phyloP scores from a whole-genome alignment of 1,140 invertebrate genomes.

The Chymomyza costata region DNA sequence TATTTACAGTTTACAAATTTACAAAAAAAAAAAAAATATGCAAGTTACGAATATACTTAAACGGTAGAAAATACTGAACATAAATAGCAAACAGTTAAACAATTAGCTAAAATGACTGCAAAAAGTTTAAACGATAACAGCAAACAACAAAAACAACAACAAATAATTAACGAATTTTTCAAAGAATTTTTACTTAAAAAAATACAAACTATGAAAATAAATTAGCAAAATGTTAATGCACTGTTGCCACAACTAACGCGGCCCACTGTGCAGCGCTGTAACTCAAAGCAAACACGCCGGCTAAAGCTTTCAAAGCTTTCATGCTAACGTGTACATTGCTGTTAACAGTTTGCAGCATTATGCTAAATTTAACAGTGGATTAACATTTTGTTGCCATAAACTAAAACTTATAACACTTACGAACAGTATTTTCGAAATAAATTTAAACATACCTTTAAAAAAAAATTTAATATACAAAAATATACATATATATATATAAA shows the following conservation, averaged over 20 bases:
- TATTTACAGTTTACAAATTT: conserved; percentile 73
- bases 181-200: no score
- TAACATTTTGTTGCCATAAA: conserved; percentile 35
- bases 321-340: conserved; percentile 30
- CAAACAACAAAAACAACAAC: no score
- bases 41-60: conserved; percentile 4
- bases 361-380: no score
- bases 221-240: no score
- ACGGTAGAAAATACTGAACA: conserved; percentile 8
- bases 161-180: no score
- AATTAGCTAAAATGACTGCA: conserved; percentile 1
- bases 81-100: background rate
- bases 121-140: no score
- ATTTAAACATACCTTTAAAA: background rate
- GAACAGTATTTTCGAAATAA: conserved; percentile 53
- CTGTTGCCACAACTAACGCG: no score
- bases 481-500: no score
- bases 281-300: no score
- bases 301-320: conserved; percentile 29
- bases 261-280: no score
- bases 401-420: conserved; percentile 43
- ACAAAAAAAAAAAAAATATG: conserved; percentile 28
- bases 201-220: no score
- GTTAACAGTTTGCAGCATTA: conserved; percentile 29
- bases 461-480: no score